Base-by-base conservation (phyloP, 2,113 vertebrate species). In the Macquaria ambigua region DNA sequence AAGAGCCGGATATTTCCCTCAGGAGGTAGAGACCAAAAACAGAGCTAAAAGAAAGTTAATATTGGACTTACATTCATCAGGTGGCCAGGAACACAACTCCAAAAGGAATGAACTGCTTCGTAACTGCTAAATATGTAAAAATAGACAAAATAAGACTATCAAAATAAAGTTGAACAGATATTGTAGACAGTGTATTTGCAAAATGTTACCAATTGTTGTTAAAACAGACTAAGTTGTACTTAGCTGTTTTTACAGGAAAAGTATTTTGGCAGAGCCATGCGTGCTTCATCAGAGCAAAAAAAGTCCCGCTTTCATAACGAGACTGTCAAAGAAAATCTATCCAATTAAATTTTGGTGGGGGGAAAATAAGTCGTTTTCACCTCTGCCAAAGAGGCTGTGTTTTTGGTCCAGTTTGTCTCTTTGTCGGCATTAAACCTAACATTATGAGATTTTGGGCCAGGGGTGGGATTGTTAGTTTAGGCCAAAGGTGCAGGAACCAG, bases 271-370 rank as follows among this genome's bases (percentile, higher is more conserved):
- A 48, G 56, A 59, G 16, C 41, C 8, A 0, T 48, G 20, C 28
- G 1, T 48, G 20, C 16, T 74, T 58, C 18, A 41, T 39, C 55
- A 52, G 18, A 70, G 11, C 28, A 59, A 15, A 58, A 21, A 64
- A 18, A 25, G 2, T 25, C 37, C 25, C 7, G 16, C 12, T 58
- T 82, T 85, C 50, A 61, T 55, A 11, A 77, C 25, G 56, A 56
- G n/a, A 56, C 20, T 68, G 31, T 74, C 61, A 56, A 63, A 64
- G 23, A 75, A 61, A 72, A 62, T 72, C 14, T 48, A 62, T 80
- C 31, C 69, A 53, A 43, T 80, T 80, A 28, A 7, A 73, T 83
- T 56, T 75, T 21, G 34, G 4, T 50, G 39, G n/a, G 3, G 14
- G 6, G 11, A 46, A 39, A 46, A 39, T 23, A n/a, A 28, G 21